Conservation (phyloP, 2,888 invertebrate species). For the Leptinotarsa juncta region DNA sequence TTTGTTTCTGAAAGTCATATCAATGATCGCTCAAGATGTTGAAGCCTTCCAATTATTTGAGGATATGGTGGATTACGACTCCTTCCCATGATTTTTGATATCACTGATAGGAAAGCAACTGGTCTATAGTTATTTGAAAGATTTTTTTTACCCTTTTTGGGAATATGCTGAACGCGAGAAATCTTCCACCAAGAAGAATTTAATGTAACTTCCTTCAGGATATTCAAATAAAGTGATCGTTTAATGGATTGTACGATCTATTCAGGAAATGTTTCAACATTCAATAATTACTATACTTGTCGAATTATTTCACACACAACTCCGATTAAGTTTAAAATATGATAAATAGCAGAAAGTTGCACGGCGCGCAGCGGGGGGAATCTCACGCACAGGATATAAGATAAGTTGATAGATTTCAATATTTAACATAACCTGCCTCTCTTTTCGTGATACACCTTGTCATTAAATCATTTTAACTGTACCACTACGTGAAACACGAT, state of each 20-base stretch:
- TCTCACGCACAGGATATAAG: not conserved
- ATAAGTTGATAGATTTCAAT: not conserved
- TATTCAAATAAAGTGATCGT: not conserved
- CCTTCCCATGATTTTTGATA: no score
- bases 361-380: not conserved
- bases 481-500: not conserved
- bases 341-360: not conserved
- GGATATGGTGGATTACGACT: no score
- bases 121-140: no score
- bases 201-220: not conserved
- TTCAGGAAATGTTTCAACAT: not conserved
- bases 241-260: not conserved
- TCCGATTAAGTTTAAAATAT: not conserved
- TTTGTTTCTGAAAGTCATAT: no score
- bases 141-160: no score
- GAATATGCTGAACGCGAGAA: no score
- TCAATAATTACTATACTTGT: not conserved
- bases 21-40: no score
- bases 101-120: no score
- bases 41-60: no score
- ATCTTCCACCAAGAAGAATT: not conserved
- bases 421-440: not conserved
- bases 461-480: not conserved
- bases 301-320: not conserved
- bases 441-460: not conserved